Evolutionary conservation across 64 coral and sea anemone genomes (phyloP), one percentile per base, ranked within the genome.

Genomic region (Actinia equina): DNA sequence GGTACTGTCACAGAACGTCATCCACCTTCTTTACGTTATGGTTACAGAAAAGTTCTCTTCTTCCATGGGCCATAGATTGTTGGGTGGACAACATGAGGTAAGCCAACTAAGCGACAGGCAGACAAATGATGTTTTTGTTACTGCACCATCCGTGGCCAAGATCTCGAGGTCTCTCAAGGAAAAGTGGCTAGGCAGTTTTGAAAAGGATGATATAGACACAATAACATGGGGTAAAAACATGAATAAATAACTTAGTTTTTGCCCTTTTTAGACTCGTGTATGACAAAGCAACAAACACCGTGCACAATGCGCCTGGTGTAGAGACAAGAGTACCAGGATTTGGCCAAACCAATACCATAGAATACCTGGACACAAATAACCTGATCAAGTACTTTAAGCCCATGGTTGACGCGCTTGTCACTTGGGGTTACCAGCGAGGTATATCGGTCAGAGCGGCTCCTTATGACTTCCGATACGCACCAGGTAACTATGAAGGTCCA

Each of bases 401-500:
- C n/a, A 51, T 96, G 79, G 88, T 96, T 1, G 19, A 78, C 25
- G 71, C 71, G 0, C 45, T 96, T 52, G 59, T 82, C 19, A 83
- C 56, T 3, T 84, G 79, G 85, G 94, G 94, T 7, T 96, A 93
- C 26, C 65, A 96, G 59, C 78, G 92, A 49, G 94, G 94, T 0
- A 90, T 83, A 59, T 85, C 88, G 5, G 74, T 96, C 77, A 84
- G 91, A 52, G 94, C 85, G 56, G 94, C 94, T 67, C 94, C 94
- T 26, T 96, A 96, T 91, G 94, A 96, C 91, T 96, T 93, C 86
- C 86, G 94, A 81, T 93, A 84, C 51, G 94, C 91, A 17, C 94
- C 94, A 59, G 83, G 83, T 85, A 82, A 51, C 43, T 80, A 80
- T 80, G 77, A 13, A 44, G 22, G 22, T 23, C 22, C 11, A 5